These are phyloP conservation scores for Pipistrellus pygmaeus DNA, from an alignment of 2,797 vertebrate genomes.

Conservation along the genomic window DNA sequence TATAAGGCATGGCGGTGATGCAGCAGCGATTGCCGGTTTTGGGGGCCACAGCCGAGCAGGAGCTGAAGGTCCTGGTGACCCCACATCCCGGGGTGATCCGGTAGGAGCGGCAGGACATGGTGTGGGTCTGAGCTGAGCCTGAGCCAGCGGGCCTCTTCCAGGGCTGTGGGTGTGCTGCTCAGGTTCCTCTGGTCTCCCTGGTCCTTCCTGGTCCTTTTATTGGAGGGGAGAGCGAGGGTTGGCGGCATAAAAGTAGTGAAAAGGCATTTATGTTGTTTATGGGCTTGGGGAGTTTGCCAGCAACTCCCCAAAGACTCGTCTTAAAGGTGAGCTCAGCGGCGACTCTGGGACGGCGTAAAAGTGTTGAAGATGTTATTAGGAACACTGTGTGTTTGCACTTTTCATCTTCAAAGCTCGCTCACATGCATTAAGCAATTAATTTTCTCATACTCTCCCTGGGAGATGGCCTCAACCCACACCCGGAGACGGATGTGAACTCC, in stretches of 20 bases:
- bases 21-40: conserved; percentile 74
- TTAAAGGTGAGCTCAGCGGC: conserved; percentile 81
- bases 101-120: conserved; percentile 80
- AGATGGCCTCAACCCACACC: conserved; percentile 73
- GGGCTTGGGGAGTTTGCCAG: conserved; percentile 81
- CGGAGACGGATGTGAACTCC: conserved; percentile 64
- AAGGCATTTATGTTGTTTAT: conserved; percentile 83
- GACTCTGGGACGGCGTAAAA: conserved; percentile 56
- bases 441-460: conserved; percentile 68
- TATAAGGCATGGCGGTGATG: conserved; percentile 53
- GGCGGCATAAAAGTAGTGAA: conserved; percentile 76
- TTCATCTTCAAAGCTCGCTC: conserved; percentile 86
- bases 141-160: neutral
- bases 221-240: conserved; percentile 69
- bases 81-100: conserved; percentile 1
- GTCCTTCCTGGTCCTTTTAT: conserved; percentile 75
- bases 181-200: conserved; percentile 66
- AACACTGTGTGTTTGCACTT: conserved; percentile 77
- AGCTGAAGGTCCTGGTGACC: conserved; percentile 77
- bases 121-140: neutral
- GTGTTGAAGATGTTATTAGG: conserved; percentile 82
- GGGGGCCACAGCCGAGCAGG: conserved; percentile 72
- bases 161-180: neutral
- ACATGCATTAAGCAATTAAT: conserved; percentile 81
- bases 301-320: conserved; percentile 81